phyloP scores from a whole-genome alignment of 2,797 vertebrate genomes.

The Danio tinwini region DNA sequence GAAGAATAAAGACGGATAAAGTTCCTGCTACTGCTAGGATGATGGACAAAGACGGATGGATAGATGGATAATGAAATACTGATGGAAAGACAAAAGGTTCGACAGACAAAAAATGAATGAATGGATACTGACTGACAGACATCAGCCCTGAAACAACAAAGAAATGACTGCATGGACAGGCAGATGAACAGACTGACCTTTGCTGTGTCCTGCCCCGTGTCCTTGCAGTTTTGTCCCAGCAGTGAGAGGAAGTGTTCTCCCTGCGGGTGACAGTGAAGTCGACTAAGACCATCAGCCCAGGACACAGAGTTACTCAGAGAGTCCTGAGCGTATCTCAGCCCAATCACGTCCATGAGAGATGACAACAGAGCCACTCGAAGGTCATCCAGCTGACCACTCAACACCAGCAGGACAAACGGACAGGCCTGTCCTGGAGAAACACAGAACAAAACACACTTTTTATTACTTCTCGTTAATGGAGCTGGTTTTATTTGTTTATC shows the following conservation, averaged over 20 bases:
- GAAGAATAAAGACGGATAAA: too few species aligned
- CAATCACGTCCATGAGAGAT: slow-evolving; percentile 81
- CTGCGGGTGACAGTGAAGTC: slow-evolving; percentile 77
- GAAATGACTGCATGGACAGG: not conserved
- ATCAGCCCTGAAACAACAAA: not conserved
- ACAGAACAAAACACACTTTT: slow-evolving; percentile 35
- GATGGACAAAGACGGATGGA: too few species aligned
- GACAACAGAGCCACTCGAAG: slow-evolving; percentile 76
- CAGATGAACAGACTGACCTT: slow-evolving; percentile 25
- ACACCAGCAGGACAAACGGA: slow-evolving; percentile 81
- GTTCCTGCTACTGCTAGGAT: too few species aligned
- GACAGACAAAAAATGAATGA: too few species aligned
- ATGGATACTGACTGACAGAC: not conserved
- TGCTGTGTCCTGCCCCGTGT: not conserved
- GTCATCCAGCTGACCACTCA: slow-evolving; percentile 73
- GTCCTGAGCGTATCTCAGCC: slow-evolving; percentile 72
- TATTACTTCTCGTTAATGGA: not conserved
- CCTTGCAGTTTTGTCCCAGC: slow-evolving; percentile 62
- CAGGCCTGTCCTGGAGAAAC: slow-evolving; percentile 72
- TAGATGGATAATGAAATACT: not conserved
- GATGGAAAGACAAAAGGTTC: too few species aligned
- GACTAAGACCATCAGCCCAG: slow-evolving; percentile 79
- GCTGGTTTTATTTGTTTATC: slow-evolving; percentile 17
- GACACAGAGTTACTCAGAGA: slow-evolving; percentile 68
- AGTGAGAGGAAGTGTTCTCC: slow-evolving; percentile 72